Conservation (phyloP, 2,797 vertebrate genomes). For the Sternotherus odoratus region DNA sequence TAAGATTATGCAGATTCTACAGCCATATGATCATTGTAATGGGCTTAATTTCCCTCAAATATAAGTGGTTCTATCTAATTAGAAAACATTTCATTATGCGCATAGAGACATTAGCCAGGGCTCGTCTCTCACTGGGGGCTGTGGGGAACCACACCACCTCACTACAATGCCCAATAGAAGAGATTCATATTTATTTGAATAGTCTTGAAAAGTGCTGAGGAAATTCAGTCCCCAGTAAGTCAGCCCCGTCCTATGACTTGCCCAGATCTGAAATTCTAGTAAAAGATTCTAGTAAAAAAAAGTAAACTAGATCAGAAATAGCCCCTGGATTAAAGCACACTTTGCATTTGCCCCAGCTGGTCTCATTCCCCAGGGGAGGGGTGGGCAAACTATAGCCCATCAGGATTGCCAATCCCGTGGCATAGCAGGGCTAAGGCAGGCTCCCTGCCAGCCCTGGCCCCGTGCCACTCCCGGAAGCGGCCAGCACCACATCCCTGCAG, state of each 20-base stretch:
- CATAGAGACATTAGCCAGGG: too few species aligned
- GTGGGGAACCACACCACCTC: too few species aligned
- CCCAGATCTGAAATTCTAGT: background rate
- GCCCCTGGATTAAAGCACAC: too few species aligned
- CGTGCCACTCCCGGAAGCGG: too few species aligned
- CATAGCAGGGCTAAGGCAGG: too few species aligned
- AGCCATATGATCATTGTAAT: constrained; percentile 41
- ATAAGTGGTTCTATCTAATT: constrained; percentile 56
- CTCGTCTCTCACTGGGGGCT: too few species aligned
- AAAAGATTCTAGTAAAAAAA: background rate
- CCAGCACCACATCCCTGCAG: too few species aligned
- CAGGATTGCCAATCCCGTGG: too few species aligned
- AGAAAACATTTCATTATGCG: constrained; percentile 68
- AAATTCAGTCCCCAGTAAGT: background rate
- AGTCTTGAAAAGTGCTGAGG: constrained; percentile 58
- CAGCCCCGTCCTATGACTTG: background rate
- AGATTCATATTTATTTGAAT: constrained; percentile 54
- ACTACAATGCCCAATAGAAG: background rate
- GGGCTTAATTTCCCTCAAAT: constrained; percentile 44
- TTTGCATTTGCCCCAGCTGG: too few species aligned
- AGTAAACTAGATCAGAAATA: background rate
- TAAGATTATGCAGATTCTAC: constrained; percentile 25
- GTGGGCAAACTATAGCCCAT: too few species aligned
- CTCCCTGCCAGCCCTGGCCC: too few species aligned
- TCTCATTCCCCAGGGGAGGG: too few species aligned